Evolutionary conservation across 2,113 vertebrate genomes (phyloP).

Genomic region (Ctenomys sociabilis): DNA sequence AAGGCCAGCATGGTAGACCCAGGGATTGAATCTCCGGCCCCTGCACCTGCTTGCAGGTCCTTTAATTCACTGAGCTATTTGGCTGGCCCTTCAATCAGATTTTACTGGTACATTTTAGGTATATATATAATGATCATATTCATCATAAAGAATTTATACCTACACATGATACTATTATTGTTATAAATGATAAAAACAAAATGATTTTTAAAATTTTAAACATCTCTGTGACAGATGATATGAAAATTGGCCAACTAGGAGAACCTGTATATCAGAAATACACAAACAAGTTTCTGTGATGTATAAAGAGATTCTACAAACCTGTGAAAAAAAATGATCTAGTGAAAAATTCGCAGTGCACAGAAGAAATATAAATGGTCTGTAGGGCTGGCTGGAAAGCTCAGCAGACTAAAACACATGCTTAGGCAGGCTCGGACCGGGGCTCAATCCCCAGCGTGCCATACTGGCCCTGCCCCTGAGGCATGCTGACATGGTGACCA

Average conservation of each 20-base stretch:
- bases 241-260: neutral
- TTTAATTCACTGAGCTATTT: no score
- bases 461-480: no score
- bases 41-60: no score
- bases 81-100: neutral
- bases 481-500: no score
- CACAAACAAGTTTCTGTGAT: slow-evolving; percentile 3
- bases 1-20: no score
- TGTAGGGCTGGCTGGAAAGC: neutral
- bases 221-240: slow-evolving; percentile 14
- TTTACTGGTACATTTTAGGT: neutral
- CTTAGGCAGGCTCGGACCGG: no score
- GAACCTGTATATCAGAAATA: neutral
- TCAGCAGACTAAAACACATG: no score
- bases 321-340: slow-evolving; percentile 18
- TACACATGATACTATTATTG: neutral
- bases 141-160: neutral
- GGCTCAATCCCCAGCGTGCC: no score
- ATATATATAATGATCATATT: neutral
- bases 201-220: neutral
- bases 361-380: slow-evolving; percentile 22
- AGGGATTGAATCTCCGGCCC: no score
- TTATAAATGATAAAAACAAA: neutral
- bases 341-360: slow-evolving; percentile 34
- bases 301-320: neutral